These are phyloP conservation scores for Pachycephala philippinensis DNA, from an alignment of 2,113 vertebrate genomes.

Conservation along the genomic window DNA sequence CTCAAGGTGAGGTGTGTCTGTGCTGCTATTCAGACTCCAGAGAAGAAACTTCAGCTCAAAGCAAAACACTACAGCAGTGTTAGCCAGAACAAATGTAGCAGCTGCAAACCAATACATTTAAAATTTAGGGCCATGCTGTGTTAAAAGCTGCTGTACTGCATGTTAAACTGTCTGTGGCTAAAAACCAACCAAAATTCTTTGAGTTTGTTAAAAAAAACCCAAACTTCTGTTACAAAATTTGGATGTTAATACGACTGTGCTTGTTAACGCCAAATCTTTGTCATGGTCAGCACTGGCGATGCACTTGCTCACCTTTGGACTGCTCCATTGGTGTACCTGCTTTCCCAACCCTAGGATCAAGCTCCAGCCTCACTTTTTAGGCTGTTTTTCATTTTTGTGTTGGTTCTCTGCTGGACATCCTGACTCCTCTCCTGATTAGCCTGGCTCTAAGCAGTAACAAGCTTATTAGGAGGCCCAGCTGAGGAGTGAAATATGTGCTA, in stretches of 20 bases:
- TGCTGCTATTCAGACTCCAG: not conserved
- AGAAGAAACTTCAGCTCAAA: not conserved
- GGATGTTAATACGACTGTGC: not conserved
- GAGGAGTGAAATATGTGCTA: not conserved
- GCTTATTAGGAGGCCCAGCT: not conserved
- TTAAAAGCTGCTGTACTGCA: not conserved
- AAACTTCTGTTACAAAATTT: not conserved
- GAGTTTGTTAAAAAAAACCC: not conserved
- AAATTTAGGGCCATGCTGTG: fast-evolving
- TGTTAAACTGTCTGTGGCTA: not conserved
- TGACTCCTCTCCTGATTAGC: not conserved
- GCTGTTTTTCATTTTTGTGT: not conserved
- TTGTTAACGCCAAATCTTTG: not conserved
- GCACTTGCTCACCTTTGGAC: not conserved
- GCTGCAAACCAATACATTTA: not conserved
- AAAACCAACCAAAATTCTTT: not conserved
- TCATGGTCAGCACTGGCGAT: not conserved
- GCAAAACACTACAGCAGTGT: not conserved
- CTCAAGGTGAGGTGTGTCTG: not conserved
- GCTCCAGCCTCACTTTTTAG: not conserved
- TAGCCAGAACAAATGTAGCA: not conserved
- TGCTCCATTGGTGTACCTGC: not conserved
- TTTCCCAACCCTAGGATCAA: not conserved
- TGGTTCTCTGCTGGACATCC: not conserved
- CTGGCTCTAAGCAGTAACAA: not conserved